Base-by-base conservation (phyloP, 2,888 invertebrate genomes). In the Teinopalpus imperialis region DNA sequence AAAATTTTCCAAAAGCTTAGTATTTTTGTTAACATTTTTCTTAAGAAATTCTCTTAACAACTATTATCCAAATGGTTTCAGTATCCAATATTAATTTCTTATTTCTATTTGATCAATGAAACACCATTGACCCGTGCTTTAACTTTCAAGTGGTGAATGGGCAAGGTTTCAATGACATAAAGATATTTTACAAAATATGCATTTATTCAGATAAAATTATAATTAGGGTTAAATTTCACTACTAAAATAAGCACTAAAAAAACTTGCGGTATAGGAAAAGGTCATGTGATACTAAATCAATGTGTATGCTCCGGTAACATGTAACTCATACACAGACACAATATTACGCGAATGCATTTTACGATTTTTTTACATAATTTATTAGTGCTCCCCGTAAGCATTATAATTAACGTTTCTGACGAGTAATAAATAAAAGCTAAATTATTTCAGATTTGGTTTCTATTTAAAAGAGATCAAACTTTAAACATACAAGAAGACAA, bases 391-490 rank as follows among this genome's bases (percentile, higher is more conserved):
- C 56, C 61, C 58, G 52, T 59, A 61, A 56, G 60, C 53, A 58
- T 55, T 59, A 58, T 60, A 56, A 61, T 58, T 50, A 59, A 55
- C 46, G 46, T 48, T 56, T 52, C 60, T 47, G 49, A 59, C 56
- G 64, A 58, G 54, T 61, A 71, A 75, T 73, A 76, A 78, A 74
- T 73, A 72, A 53, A 52, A 61, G 51, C 61, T 60, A 65, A 61
- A 72, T 67, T 62, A 75, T 69, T 62, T 76, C 69, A 69, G 71
- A 77, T 81, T 82, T 81, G 75, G 77, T 76, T 76, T 74, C 67
- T 73, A 79, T 67, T 75, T 73, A 76, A 79, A 74, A 81, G 82
- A 83, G 81, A 82, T 82, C 81, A 81, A 78, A 69, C 66, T 64
- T 69, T 66, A 66, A 69, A 63, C 57, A 66, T 70, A 68, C 52